phyloP scores from a whole-genome alignment of 2,797 vertebrate genomes.

The Rhabdomys pumilio region DNA sequence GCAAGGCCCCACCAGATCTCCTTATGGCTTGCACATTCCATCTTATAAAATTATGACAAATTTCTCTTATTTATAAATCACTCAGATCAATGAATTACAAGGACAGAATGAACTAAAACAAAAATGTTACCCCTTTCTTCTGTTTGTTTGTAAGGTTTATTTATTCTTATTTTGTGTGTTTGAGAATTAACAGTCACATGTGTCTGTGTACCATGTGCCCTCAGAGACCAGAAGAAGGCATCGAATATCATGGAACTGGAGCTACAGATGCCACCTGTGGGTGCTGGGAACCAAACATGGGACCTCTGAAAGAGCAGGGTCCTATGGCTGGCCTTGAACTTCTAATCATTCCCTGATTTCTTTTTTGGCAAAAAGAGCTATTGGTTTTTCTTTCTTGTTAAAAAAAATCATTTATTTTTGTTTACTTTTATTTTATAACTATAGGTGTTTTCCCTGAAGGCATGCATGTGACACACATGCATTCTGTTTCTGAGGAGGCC shows the following conservation, averaged over 20 bases:
- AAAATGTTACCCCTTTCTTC: not conserved
- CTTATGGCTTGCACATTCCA: not conserved
- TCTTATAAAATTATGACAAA: not conserved
- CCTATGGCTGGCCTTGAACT: not conserved
- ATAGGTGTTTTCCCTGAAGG: too few relatives aligned
- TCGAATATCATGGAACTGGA: not conserved
- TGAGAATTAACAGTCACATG: not conserved
- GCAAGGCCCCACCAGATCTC: not conserved
- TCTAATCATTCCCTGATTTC: not conserved
- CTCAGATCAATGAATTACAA: not conserved
- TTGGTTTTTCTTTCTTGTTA: not conserved
- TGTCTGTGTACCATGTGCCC: not conserved
- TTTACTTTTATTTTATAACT: too few relatives aligned
- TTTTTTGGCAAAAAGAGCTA: not conserved
- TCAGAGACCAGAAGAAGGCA: not conserved
- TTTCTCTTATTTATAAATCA: not conserved
- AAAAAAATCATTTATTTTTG: not conserved
- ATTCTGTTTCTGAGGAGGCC: too few relatives aligned
- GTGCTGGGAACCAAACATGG: not conserved
- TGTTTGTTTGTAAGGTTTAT: not conserved
- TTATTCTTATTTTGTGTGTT: not conserved
- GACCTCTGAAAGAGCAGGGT: not conserved
- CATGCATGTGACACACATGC: too few relatives aligned
- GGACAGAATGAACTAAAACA: not conserved
- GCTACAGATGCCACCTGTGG: not conserved